A percentile compares a stretch with the other conserved stretches of the same genome.
Conservation (phyloP, 2,113 vertebrate species). For the Nothocercus julius region DNA sequence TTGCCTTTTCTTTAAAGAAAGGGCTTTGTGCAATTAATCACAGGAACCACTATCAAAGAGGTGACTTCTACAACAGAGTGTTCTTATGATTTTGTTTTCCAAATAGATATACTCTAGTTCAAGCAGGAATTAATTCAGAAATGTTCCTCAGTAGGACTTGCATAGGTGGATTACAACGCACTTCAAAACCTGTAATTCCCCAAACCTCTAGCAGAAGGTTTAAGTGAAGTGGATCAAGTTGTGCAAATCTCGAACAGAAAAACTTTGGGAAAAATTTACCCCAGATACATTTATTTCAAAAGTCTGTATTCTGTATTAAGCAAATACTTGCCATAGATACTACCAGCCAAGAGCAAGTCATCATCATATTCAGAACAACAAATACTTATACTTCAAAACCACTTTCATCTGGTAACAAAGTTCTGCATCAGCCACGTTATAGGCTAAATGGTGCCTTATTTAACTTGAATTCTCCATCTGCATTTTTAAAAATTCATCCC, state of each 20-base stretch:
- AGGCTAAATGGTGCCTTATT: background rate
- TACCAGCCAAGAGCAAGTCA: background rate
- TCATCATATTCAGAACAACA: background rate
- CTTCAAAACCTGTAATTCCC: background rate
- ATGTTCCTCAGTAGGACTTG: background rate
- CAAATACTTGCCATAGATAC: background rate
- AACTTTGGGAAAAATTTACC: background rate
- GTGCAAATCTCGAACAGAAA: background rate
- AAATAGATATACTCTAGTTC: background rate
- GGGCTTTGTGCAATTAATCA: background rate
- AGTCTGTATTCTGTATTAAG: background rate
- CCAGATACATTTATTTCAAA: background rate
- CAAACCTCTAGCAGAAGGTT: background rate
- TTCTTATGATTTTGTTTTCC: background rate
- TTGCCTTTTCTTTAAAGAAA: background rate
- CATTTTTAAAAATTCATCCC: slow-evolving; percentile 10
- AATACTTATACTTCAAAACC: background rate
- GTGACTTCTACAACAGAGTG: background rate
- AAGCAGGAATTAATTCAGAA: slow-evolving; percentile 12
- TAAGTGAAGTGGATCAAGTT: background rate
- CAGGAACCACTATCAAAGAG: background rate
- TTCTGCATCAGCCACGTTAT: background rate
- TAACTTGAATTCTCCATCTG: background rate
- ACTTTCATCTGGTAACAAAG: background rate
- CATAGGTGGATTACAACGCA: background rate